Conservation (phyloP, 2,888 invertebrate genomes). For the Epicampocera succincta region DNA sequence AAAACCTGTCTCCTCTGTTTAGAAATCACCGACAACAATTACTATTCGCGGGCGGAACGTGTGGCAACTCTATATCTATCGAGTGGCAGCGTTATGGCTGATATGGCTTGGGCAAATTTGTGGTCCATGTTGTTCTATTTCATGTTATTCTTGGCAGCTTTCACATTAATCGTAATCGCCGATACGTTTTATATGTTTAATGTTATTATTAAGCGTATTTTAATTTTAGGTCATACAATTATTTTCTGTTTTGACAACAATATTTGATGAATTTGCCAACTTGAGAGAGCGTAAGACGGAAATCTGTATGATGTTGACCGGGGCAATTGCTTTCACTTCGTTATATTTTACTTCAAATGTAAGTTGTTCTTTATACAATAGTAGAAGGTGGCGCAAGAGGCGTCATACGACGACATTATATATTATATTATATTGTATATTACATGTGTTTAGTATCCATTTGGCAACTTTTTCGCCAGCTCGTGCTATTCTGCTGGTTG, state of each 20-base stretch:
- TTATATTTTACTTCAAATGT: slow-evolving; percentile 77
- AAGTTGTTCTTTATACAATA: slow-evolving; percentile 69
- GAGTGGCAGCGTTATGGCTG: slow-evolving; percentile 73
- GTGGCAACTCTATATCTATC: slow-evolving; percentile 75
- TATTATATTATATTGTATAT: no score
- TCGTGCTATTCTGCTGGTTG: no score
- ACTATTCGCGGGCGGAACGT: slow-evolving; percentile 64
- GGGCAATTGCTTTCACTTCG: slow-evolving; percentile 71
- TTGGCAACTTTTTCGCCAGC: no score
- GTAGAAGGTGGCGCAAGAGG: no score
- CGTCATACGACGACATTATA: no score
- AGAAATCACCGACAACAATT: slow-evolving; percentile 56
- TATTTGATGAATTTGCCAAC: slow-evolving; percentile 79
- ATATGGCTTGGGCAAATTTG: slow-evolving; percentile 84
- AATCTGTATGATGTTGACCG: slow-evolving; percentile 72
- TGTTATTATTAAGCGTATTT: no score
- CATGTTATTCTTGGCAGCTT: slow-evolving; percentile 86
- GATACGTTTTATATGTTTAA: no score
- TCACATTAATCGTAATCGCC: no score
- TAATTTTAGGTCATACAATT: slow-evolving; percentile 78
- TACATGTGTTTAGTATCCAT: no score
- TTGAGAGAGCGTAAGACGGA: slow-evolving; percentile 73
- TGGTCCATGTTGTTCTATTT: slow-evolving; percentile 89
- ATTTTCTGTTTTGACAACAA: slow-evolving; percentile 74
- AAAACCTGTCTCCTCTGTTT: no score